Conservation (phyloP, 2,113 vertebrate species). For the Glaucomys volans region DNA sequence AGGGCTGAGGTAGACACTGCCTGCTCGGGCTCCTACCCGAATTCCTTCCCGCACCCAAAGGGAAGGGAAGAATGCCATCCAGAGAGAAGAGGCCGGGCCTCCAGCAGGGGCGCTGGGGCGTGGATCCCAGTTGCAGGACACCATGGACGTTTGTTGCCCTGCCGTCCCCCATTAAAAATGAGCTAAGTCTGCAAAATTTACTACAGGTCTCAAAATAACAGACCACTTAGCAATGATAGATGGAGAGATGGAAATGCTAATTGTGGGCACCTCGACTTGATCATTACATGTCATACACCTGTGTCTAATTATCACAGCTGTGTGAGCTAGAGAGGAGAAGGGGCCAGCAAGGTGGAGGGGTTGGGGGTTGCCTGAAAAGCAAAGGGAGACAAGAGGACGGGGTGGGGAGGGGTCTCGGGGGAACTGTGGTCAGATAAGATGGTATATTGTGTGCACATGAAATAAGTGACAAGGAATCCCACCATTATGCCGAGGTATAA, state of each 20-base stretch:
- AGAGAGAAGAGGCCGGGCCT: neutral
- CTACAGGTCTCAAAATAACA: neutral
- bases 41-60: neutral
- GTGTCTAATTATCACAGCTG: neutral
- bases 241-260: too few species aligned
- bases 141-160: neutral
- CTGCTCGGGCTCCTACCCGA: fast-evolving
- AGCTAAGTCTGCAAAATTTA: neutral
- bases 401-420: too few species aligned
- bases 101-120: neutral
- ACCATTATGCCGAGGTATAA: too few species aligned
- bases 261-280: neutral
- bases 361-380: too few species aligned
- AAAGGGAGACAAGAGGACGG: too few species aligned
- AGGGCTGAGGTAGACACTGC: too few species aligned
- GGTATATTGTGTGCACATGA: too few species aligned
- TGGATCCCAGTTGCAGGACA: neutral
- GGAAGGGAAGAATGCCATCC: neutral
- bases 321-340: too few species aligned
- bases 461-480: too few species aligned
- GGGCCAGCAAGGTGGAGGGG: too few species aligned
- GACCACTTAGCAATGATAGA: neutral
- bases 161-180: neutral
- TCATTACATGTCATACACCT: too few species aligned
- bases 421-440: too few species aligned